Evolutionary conservation across 2,113 vertebrate genomes (phyloP).

Genomic region (Miniopterus natalensis): DNA sequence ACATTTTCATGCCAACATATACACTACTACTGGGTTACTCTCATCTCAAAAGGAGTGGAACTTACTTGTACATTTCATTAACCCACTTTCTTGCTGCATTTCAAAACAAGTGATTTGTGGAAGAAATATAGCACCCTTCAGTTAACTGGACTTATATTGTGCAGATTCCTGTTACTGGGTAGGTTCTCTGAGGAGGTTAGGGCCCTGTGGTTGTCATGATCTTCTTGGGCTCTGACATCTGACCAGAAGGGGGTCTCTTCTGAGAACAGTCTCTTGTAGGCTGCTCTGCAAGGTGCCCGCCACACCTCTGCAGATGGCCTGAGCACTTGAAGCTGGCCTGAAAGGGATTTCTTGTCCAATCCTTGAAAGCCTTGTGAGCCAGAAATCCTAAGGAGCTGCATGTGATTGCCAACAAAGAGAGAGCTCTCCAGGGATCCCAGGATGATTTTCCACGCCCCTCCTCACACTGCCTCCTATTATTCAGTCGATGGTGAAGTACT

Average conservation of each 20-base stretch:
- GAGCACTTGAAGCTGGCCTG: background rate
- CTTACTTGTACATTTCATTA: background rate
- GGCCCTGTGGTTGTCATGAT: background rate
- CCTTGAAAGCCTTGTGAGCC: background rate
- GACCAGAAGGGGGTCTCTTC: background rate
- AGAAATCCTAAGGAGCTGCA: background rate
- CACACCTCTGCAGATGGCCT: background rate
- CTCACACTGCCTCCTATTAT: background rate
- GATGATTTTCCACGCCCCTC: background rate
- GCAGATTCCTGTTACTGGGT: background rate
- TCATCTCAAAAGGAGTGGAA: background rate
- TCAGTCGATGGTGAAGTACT: background rate
- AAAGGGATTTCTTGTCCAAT: background rate
- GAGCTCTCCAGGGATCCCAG: background rate
- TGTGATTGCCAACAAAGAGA: background rate
- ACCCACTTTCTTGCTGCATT: background rate
- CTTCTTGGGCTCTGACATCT: background rate
- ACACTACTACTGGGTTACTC: background rate
- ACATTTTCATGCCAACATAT: background rate
- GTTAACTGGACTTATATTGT: background rate
- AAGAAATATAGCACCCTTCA: background rate
- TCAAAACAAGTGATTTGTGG: background rate
- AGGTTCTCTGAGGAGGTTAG: background rate
- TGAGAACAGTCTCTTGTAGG: background rate
- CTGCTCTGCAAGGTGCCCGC: too few species aligned